Evolutionary conservation across 2,888 invertebrate genomes (phyloP), one percentile per base, ranked within the genome.

Genomic region (Dorcus parallelipipedus): DNA sequence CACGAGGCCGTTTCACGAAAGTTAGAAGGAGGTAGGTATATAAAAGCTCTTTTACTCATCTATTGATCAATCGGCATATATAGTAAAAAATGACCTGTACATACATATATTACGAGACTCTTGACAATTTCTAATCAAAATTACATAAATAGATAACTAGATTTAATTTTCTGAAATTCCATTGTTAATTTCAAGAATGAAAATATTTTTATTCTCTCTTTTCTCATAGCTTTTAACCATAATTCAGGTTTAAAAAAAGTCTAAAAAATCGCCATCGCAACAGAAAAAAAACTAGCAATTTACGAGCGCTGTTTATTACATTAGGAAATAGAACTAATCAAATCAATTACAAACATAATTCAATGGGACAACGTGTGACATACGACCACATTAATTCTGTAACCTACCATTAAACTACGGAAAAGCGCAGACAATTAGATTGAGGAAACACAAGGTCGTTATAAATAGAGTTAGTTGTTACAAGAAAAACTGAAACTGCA

Each of bases 331-430:
- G 23, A 20, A 20, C 45, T 45, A 45, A 45, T 45, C 17, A 45
- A 20, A 10, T 45, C 45, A 23, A 9, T 45, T 20, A 45, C 14
- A 20, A 45, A 45, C 45, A 20, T 23, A 45, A 33, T 45, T 45
- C 23, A 23, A 10, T n/a, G 41, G 20, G 45, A 10, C 45, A 9
- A 45, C 45, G 23, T 45, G 45, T 45, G 23, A 45, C 45, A 45
- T 45, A 45, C 20, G 45, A 45, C 45, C 45, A 45, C 45, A 45
- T 45, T 45, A 45, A 45, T 45, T 20, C 23, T 45, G 17, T 23
- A 45, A 45, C 23, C 45, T 17, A 45, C 51, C 39, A 51, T 51
- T 51, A 51, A 51, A 51, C 51, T 38, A 40, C 51, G 51, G 51
- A 51, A 51, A 51, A 51, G 51, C 38, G 38, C 38, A 39, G 51